Conservation (phyloP, 2,797 vertebrate genomes). For the Lophotriccus pileatus region DNA sequence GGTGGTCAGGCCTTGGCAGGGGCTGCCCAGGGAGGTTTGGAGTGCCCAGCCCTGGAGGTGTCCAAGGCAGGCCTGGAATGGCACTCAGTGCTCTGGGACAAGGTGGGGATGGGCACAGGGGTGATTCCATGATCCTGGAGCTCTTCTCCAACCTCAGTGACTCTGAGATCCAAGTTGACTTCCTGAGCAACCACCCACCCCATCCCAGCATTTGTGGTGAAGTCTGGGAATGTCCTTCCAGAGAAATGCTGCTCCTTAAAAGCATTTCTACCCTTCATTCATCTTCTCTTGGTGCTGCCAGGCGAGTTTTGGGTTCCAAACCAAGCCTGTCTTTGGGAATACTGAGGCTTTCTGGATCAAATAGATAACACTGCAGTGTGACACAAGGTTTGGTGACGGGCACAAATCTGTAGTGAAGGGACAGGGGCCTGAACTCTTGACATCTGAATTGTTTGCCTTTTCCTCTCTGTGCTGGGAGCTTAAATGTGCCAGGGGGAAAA, state of each 20-base stretch:
- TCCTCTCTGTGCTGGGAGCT: neutral
- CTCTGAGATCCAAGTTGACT: neutral
- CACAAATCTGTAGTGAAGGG: neutral
- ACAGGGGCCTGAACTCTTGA: accelerated
- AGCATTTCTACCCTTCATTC: accelerated
- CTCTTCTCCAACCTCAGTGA: neutral
- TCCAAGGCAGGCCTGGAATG: neutral
- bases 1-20: accelerated
- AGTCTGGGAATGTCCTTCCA: neutral
- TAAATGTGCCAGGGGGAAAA: accelerated
- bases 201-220: neutral
- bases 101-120: accelerated
- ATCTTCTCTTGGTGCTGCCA: neutral
- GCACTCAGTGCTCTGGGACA: neutral
- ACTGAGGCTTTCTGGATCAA: accelerated
- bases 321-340: neutral
- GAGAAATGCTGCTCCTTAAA: neutral
- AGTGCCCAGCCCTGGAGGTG: neutral
- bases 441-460: accelerated
- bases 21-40: neutral
- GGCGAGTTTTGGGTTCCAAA: neutral
- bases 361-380: accelerated
- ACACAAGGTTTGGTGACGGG: neutral
- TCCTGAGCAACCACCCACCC: neutral
- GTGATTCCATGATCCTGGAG: accelerated